Base-by-base conservation (phyloP, 2,113 vertebrate species). In the Progne subis region DNA sequence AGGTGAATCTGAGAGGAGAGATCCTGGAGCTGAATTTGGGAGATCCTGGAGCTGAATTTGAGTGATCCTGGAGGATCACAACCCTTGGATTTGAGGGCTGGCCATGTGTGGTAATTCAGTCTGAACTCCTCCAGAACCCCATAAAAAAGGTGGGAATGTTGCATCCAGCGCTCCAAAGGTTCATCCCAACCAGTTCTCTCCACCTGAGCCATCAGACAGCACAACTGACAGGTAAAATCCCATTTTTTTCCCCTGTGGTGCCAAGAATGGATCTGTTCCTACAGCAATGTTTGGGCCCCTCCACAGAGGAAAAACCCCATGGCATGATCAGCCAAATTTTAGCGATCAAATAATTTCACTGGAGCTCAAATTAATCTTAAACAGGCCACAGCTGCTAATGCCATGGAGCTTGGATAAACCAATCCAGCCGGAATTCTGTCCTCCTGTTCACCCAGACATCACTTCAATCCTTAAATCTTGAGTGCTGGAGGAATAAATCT, bases 371-470 rank as follows among this genome's bases (percentile, higher is more conserved):
- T 82, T 37, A 34, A 57, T 49, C 44, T 41, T 32, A 12, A 64
- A 41, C 16, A 72, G 70, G 28, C 79, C 79, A 31, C 21, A 79
- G 74, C 70, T 61, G 41, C 43, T 86, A 56, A 76, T 84, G 37
- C 52, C 60, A 31, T 9, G 7, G 52, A 71, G 85, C 43, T 61
- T 61, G 71, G 53, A 72, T 9, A 37, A 52, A 6, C 15, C 5
- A 49, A 69, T 6, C 56, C 55, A 50, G 34, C 9, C 0, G 8
- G 43, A 19, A 7, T 0, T 1, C 46, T 74, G 59, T 56, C 37
- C 43, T 76, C 21, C 60, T 61, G 11, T 29, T 75, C 3, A 1
- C 28, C n/a, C 28, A 26, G 56, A 8, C 16, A n/a, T 26, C 32
- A 19, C 20, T 60, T 82, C 43, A 21, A 24, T 29, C 50, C 50